phyloP scores from a whole-genome alignment of 2,113 vertebrate species.

The Sceloporus tristichus region DNA sequence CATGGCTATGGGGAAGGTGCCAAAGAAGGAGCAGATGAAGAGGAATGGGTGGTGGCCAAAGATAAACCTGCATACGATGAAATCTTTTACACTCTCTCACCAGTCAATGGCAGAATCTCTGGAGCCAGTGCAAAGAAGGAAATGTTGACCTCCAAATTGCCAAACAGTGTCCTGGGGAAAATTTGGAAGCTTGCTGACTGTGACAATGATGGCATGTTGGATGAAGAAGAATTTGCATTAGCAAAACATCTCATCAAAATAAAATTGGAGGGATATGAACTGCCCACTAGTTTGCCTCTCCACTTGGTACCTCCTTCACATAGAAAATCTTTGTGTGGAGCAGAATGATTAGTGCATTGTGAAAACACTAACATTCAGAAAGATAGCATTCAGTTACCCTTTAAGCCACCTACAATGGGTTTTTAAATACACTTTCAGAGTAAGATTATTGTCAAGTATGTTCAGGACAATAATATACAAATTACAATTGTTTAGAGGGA shows the following conservation, averaged over 20 bases:
- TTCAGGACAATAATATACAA: neutral
- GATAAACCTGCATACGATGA: conserved; percentile 97
- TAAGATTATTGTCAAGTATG: conserved; percentile 34
- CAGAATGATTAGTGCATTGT: conserved; percentile 75
- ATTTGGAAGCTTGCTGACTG: conserved; percentile 98
- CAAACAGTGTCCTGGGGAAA: conserved; percentile 95
- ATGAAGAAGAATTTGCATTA: conserved; percentile 95
- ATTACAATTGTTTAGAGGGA: neutral
- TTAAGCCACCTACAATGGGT: conserved; percentile 14
- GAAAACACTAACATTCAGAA: conserved; percentile 3
- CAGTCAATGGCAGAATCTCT: conserved; percentile 93
- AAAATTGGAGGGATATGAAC: conserved; percentile 94
- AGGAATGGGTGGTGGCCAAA: conserved; percentile 94
- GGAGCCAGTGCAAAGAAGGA: conserved; percentile 96
- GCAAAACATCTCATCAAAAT: conserved; percentile 97
- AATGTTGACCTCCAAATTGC: conserved; percentile 96
- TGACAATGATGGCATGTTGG: conserved; percentile 94
- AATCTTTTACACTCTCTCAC: conserved; percentile 95
- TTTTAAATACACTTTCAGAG: conserved; percentile 9
- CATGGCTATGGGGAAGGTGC: conserved; percentile 95
- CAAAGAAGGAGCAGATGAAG: conserved; percentile 90
- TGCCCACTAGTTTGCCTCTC: conserved; percentile 86
- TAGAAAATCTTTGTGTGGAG: conserved; percentile 84
- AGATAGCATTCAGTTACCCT: neutral
- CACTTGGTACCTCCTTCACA: conserved; percentile 94